A percentile compares a stretch with the other conserved stretches of the same genome.
Conservation (phyloP, 2,113 vertebrate species). For the Sarotherodon lohbergeri region DNA sequence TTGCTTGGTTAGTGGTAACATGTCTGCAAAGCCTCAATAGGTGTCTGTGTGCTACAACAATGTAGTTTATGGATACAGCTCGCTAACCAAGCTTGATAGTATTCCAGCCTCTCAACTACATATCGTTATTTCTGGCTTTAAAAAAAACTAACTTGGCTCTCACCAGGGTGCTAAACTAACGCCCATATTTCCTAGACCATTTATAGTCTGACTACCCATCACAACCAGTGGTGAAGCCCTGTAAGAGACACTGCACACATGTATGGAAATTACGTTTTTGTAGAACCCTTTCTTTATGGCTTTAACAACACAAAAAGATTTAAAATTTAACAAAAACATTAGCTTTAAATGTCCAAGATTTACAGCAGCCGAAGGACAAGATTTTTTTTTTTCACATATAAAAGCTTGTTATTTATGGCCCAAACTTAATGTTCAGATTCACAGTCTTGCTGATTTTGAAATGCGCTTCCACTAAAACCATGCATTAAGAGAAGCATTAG, state of each 20-base stretch:
- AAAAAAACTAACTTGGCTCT: no score
- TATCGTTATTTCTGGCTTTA: not conserved
- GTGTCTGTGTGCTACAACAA: not conserved
- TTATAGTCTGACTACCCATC: not conserved
- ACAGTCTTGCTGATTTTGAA: not conserved
- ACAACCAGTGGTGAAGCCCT: not conserved
- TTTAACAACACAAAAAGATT: not conserved
- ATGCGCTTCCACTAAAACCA: not conserved
- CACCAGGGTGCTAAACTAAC: no score
- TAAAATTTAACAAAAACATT: not conserved
- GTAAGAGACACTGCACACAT: not conserved
- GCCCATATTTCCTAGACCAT: no score
- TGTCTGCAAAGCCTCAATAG: not conserved
- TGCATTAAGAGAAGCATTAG: not conserved
- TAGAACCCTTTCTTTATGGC: not conserved
- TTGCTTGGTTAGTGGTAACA: no score
- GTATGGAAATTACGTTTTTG: not conserved
- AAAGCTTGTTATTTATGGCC: not conserved
- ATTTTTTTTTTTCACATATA: not conserved
- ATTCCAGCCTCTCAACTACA: not conserved
- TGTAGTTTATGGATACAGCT: not conserved
- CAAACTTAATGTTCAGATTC: not conserved
- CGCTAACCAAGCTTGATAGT: not conserved
- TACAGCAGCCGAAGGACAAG: rapidly evolving
- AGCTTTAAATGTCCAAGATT: not conserved